A percentile compares a stretch with the other conserved stretches of the same genome.
These are phyloP conservation scores for Ectropis crepuscularia DNA, from an alignment of 2,888 invertebrate genomes.

Conservation along the genomic window DNA sequence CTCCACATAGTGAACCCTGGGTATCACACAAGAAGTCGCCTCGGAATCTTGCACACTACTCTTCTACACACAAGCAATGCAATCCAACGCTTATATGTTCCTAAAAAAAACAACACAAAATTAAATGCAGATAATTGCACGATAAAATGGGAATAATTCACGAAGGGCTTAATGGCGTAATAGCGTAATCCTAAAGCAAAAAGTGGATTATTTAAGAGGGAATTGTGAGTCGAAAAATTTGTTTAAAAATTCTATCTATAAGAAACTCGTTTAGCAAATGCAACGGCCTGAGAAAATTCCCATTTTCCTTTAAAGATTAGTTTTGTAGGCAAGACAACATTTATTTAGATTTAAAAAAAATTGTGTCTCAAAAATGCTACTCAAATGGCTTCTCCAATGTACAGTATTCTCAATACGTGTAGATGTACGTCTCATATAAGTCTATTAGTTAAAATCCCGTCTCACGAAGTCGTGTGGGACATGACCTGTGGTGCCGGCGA, in stretches of 20 bases:
- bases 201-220: slow-evolving; percentile 63
- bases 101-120: slow-evolving; percentile 23
- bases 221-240: slow-evolving; percentile 74
- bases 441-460: slow-evolving; percentile 40
- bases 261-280: slow-evolving; percentile 77
- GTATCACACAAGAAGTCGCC: neutral
- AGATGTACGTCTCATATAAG: slow-evolving; percentile 11
- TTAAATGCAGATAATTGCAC: slow-evolving; percentile 36
- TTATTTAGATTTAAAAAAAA: neutral
- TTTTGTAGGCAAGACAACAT: neutral
- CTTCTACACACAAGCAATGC: neutral
- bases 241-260: slow-evolving; percentile 83
- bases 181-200: slow-evolving; percentile 75
- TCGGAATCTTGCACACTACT: neutral
- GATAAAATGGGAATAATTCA: slow-evolving; percentile 60
- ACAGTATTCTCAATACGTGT: slow-evolving; percentile 1
- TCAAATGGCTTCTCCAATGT: neutral
- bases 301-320: slow-evolving; percentile 72
- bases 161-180: slow-evolving; percentile 68
- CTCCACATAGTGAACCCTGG: neutral
- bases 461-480: slow-evolving; percentile 49
- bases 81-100: too few relatives aligned
- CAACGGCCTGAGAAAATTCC: slow-evolving; percentile 80
- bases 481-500: slow-evolving; percentile 36
- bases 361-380: neutral